Conservation (phyloP, 2,888 invertebrate genomes). For the Tiliacea citrago region DNA sequence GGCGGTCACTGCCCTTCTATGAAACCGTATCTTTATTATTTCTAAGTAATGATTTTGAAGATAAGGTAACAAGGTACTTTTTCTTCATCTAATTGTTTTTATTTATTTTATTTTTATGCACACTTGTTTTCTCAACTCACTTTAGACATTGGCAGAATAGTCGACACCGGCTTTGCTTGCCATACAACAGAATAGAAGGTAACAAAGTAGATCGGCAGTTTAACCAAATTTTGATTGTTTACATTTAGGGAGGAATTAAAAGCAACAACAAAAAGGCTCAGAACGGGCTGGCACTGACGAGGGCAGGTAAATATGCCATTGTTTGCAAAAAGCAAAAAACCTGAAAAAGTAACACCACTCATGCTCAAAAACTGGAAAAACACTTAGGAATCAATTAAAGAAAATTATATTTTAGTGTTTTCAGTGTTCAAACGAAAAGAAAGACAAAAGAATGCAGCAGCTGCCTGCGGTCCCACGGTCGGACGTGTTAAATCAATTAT, state of each 20-base stretch:
- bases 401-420: slow-evolving; percentile 13
- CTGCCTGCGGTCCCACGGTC: slow-evolving; percentile 46
- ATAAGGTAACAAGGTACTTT: too few species aligned
- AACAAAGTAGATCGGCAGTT: background rate
- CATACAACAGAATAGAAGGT: too few species aligned
- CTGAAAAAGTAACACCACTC: background rate
- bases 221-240: background rate
- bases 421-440: background rate
- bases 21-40: background rate
- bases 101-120: too few species aligned
- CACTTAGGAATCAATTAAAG: background rate
- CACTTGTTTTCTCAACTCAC: too few species aligned
- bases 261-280: slow-evolving; percentile 4
- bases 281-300: slow-evolving; percentile 9
- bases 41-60: background rate
- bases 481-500: slow-evolving; percentile 50
- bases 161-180: too few species aligned
- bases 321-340: slow-evolving; percentile 12
- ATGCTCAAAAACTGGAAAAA: slow-evolving; percentile 5
- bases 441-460: slow-evolving; percentile 43
- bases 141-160: too few species aligned
- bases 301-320: slow-evolving; percentile 13
- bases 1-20: too few species aligned
- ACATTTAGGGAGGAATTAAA: slow-evolving; percentile 15
- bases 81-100: too few species aligned